A percentile compares a stretch with the other conserved stretches of the same genome.
These are phyloP conservation scores for Parotia lawesii DNA, from an alignment of 2,113 vertebrate genomes.

Conservation along the genomic window DNA sequence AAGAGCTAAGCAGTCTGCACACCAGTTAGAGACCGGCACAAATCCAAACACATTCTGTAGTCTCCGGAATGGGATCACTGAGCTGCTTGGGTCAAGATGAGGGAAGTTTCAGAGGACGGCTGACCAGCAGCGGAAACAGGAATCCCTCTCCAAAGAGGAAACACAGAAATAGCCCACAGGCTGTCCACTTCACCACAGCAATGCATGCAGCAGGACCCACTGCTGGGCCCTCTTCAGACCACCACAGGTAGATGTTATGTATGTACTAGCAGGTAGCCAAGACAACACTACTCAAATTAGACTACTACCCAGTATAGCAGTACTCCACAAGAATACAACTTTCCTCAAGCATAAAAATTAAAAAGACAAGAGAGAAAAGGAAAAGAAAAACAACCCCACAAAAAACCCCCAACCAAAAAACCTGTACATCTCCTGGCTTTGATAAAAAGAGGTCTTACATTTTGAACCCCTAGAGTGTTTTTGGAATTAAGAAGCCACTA, in stretches of 20 bases:
- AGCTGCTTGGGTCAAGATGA: background rate
- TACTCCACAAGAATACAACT: background rate
- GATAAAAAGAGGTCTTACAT: background rate
- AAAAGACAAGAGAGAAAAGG: background rate
- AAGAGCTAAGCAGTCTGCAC: background rate
- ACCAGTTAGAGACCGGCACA: accelerated
- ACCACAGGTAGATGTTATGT: accelerated
- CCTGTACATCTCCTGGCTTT: background rate
- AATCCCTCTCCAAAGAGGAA: background rate
- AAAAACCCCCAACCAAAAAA: background rate
- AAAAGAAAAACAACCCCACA: no score
- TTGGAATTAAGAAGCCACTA: background rate
- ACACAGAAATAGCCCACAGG: background rate
- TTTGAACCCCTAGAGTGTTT: background rate
- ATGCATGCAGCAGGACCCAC: accelerated
- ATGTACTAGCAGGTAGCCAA: accelerated
- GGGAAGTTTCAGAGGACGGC: background rate
- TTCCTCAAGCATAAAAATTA: background rate
- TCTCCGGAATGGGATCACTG: accelerated
- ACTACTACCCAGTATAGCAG: background rate
- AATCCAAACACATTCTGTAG: background rate
- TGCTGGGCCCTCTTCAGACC: background rate
- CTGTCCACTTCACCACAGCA: background rate
- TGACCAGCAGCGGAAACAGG: background rate
- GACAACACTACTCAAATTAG: background rate